phyloP scores from a whole-genome alignment of 2,888 invertebrate species.

The Steinernema carpocapsae region DNA sequence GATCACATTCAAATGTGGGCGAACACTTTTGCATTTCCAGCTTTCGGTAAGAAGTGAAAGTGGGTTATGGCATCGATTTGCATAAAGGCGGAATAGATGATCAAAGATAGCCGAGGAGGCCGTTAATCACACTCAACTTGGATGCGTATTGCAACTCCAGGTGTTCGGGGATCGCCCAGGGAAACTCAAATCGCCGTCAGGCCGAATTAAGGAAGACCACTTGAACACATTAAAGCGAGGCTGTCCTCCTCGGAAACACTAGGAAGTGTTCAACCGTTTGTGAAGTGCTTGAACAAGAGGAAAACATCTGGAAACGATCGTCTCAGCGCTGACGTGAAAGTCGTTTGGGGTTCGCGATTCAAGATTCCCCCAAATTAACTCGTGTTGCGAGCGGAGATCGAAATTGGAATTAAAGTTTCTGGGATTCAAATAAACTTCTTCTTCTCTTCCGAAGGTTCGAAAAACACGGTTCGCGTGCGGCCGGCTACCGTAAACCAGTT shows the following conservation, averaged over 20 bases:
- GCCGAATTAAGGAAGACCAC: no score
- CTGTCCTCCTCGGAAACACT: background rate
- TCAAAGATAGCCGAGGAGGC: no score
- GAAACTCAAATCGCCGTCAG: background rate
- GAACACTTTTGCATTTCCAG: background rate
- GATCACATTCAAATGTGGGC: background rate
- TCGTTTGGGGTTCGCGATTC: background rate
- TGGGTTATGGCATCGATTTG: constrained; percentile 31
- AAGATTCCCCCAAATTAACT: no score
- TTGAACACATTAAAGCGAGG: background rate
- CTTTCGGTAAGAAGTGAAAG: constrained; percentile 15
- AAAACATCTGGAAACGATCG: constrained; percentile 32
- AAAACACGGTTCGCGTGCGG: no score
- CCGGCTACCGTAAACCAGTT: background rate
- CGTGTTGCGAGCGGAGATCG: no score
- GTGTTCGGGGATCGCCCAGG: background rate
- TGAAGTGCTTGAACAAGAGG: background rate
- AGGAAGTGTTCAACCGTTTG: background rate
- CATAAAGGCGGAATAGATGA: background rate
- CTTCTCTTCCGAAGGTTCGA: background rate
- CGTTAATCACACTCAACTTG: no score
- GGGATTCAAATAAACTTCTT: background rate
- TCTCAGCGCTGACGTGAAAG: background rate
- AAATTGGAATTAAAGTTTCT: background rate
- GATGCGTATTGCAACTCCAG: constrained; percentile 4